These are phyloP conservation scores for Xyrichtys novacula DNA, from an alignment of 2,797 vertebrate genomes.

Conservation along the genomic window DNA sequence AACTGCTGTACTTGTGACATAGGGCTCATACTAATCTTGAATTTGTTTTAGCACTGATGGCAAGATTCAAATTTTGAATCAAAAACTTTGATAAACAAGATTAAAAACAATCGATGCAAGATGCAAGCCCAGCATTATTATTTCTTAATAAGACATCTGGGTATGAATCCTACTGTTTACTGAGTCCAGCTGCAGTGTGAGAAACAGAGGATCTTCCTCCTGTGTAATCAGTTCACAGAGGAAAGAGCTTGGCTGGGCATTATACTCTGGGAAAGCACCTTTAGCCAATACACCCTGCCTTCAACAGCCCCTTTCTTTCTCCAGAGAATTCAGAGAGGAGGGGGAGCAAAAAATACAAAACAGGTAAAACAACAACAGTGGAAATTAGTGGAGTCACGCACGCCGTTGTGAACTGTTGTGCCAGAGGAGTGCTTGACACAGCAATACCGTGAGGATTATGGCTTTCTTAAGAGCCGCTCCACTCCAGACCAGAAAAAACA, in stretches of 20 bases:
- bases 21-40: too few species aligned
- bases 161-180: conserved; percentile 34
- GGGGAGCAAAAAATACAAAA: conserved; percentile 75
- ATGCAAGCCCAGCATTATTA: too few species aligned
- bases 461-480: conserved; percentile 69
- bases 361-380: conserved; percentile 82
- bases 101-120: too few species aligned
- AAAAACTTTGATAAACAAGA: too few species aligned
- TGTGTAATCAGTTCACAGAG: conserved; percentile 38
- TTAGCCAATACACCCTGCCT: conserved; percentile 60
- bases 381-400: conserved; percentile 80
- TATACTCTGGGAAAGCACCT: conserved; percentile 69
- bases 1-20: too few species aligned
- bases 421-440: conserved; percentile 61
- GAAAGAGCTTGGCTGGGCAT: conserved; percentile 28
- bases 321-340: conserved; percentile 29
- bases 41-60: too few species aligned
- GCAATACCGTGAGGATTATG: conserved; percentile 79
- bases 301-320: conserved; percentile 48
- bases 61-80: too few species aligned
- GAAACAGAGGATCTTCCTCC: conserved; percentile 30
- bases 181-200: conserved; percentile 54
- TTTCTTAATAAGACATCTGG: not conserved
- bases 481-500: conserved; percentile 66
- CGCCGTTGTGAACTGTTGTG: conserved; percentile 56